Evolutionary conservation across 2,888 invertebrate genomes (phyloP).

Genomic region (Ferdinandea cuprea): DNA sequence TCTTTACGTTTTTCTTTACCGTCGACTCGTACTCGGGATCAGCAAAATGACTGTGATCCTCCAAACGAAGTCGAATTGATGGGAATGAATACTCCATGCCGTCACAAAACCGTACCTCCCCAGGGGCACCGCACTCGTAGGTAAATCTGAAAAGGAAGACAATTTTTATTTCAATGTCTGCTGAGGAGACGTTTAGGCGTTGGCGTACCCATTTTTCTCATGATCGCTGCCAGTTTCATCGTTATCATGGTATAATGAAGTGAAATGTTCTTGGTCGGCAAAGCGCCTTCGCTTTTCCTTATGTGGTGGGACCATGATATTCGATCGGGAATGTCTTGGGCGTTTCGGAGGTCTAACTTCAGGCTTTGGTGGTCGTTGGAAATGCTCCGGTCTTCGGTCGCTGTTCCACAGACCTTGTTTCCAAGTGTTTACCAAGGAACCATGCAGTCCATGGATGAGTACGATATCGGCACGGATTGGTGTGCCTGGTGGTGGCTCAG

Average conservation of each 20-base stretch:
- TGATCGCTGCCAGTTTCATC: constrained; percentile 68
- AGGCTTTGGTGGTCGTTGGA: constrained; percentile 81
- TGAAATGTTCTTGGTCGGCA: constrained; percentile 66
- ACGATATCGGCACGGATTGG: constrained; percentile 87
- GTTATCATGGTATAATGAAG: constrained; percentile 28
- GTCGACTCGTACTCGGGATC: constrained; percentile 78
- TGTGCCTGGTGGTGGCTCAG: constrained; percentile 80
- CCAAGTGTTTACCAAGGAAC: constrained; percentile 92
- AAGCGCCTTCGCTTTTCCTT: constrained; percentile 80
- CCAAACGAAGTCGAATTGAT: constrained; percentile 81
- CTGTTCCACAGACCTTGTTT: constrained; percentile 88
- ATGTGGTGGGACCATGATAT: constrained; percentile 79
- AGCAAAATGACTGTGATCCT: constrained; percentile 78
- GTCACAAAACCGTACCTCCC: constrained; percentile 79
- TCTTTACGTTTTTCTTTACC: constrained; percentile 36
- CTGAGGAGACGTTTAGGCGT: not conserved
- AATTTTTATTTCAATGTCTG: no score
- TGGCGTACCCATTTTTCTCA: constrained; percentile 50
- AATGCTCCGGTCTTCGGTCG: constrained; percentile 81
- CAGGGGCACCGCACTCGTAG: constrained; percentile 79
- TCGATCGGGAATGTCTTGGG: constrained; percentile 80
- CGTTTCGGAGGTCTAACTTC: constrained; percentile 82
- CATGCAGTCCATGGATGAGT: constrained; percentile 89
- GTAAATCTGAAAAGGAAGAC: constrained; percentile 75
- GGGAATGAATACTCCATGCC: constrained; percentile 82